Conservation (phyloP, 2,113 vertebrate genomes). For the Bagarius yarrelli region DNA sequence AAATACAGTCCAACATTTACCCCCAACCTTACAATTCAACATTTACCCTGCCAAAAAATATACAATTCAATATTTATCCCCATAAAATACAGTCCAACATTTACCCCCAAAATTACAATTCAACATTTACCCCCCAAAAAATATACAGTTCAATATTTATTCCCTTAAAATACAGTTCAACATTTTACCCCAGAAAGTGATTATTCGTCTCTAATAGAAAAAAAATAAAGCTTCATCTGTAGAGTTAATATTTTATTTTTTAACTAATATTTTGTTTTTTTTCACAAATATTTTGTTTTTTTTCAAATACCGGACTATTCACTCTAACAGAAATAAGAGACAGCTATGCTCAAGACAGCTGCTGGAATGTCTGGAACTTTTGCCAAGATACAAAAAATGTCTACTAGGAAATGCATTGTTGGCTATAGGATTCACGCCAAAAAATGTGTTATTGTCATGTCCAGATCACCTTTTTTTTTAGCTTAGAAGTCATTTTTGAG, state of each 20-base stretch:
- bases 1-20: neutral
- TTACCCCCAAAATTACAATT: neutral
- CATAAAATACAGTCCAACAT: neutral
- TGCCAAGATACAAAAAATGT: neutral
- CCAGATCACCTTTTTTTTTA: neutral
- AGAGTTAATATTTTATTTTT: no score
- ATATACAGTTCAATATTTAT: neutral
- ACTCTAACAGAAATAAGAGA: no score
- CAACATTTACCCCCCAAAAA: neutral
- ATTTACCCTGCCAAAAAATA: no score
- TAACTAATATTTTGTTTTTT: no score
- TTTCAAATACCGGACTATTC: no score
- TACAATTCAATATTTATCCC: no score
- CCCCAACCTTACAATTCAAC: no score
- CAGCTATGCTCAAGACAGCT: neutral
- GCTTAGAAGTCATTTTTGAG: neutral
- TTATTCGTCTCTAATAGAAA: no score
- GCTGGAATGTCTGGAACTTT: neutral
- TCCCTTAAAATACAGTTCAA: no score
- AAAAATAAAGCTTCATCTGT: no score
- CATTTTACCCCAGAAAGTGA: no score
- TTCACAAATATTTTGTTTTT: no score
- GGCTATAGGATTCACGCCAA: constrained; percentile 9
- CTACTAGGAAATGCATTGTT: neutral
- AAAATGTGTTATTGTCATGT: neutral